These are phyloP conservation scores for Plectrocnemia conspersa DNA, from an alignment of 1,140 invertebrate genomes.

Conservation along the genomic window DNA sequence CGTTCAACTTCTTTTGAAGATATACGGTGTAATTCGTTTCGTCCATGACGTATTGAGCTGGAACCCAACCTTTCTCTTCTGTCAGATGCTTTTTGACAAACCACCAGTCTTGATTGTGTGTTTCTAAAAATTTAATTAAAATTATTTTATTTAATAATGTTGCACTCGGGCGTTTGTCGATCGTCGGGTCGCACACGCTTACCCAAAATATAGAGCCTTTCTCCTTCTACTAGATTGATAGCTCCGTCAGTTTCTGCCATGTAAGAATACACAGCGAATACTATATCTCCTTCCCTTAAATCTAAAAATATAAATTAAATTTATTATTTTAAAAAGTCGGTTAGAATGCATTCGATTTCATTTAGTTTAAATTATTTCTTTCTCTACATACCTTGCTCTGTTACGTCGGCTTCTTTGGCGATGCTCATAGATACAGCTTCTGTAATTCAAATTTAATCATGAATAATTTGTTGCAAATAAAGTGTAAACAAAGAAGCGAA, in stretches of 20 bases:
- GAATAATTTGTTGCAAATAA: too few species aligned
- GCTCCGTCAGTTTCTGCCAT: slow-evolving; percentile 83
- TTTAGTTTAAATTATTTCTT: not conserved
- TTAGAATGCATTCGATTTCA: not conserved
- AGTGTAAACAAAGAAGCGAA: too few species aligned
- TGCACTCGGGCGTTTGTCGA: too few species aligned
- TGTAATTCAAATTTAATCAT: slow-evolving; percentile 13
- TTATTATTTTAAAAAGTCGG: too few species aligned
- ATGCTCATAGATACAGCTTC: slow-evolving; percentile 35
- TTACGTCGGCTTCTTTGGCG: slow-evolving; percentile 30
- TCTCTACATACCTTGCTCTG: slow-evolving; percentile 22
- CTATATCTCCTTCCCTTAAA: slow-evolving; percentile 67
- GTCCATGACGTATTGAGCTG: slow-evolving; percentile 81
- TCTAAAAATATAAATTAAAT: slow-evolving; percentile 38
- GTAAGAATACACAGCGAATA: slow-evolving; percentile 80
- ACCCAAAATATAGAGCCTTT: slow-evolving; percentile 81
- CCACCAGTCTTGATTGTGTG: slow-evolving; percentile 83
- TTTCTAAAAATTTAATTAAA: slow-evolving; percentile 49
- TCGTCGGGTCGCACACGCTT: slow-evolving; percentile 32
- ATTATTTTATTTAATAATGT: too few species aligned
- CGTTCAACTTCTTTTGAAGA: slow-evolving; percentile 80
- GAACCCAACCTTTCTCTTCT: slow-evolving; percentile 87
- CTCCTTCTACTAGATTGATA: slow-evolving; percentile 84
- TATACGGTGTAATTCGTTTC: slow-evolving; percentile 75
- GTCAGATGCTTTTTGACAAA: slow-evolving; percentile 85